phyloP scores from a whole-genome alignment of 1,140 invertebrate genomes.

The Littorina saxatilis region DNA sequence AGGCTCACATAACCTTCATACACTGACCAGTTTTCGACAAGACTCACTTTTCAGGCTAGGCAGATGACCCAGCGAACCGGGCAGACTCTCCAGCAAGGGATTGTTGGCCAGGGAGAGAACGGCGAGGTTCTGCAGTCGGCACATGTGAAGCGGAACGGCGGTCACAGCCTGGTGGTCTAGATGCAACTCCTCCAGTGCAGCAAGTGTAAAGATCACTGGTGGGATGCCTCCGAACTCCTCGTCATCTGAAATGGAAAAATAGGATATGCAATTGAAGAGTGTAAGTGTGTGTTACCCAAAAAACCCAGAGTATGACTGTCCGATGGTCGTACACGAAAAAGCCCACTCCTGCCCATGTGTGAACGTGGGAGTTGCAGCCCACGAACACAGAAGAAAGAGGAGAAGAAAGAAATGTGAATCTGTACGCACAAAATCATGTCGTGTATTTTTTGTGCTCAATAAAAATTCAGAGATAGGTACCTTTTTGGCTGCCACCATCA shows the following conservation, averaged over 20 bases:
- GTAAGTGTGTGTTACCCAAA: too few relatives aligned
- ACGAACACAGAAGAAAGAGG: too few relatives aligned
- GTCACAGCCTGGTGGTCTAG: constrained; percentile 64
- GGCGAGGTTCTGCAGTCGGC: constrained; percentile 58
- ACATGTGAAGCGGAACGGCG: constrained; percentile 57
- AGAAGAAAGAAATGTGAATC: too few relatives aligned
- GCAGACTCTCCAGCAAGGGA: constrained; percentile 63
- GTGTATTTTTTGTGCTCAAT: too few relatives aligned
- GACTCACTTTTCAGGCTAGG: constrained; percentile 62
- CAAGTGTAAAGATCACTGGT: constrained; percentile 58
- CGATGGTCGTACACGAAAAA: constrained; percentile 50
- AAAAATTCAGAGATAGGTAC: too few relatives aligned
- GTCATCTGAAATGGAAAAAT: constrained; percentile 47
- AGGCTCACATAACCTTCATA: too few relatives aligned
- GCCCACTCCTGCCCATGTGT: constrained; percentile 61
- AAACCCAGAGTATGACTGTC: constrained; percentile 37
- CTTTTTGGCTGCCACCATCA: too few relatives aligned
- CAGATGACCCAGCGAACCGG: constrained; percentile 57
- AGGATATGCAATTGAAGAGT: too few relatives aligned
- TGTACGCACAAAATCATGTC: too few relatives aligned
- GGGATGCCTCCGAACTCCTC: constrained; percentile 65
- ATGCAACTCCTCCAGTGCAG: constrained; percentile 55
- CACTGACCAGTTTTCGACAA: too few relatives aligned
- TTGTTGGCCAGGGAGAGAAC: constrained; percentile 55
- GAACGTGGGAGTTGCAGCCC: too few relatives aligned